A percentile compares a stretch with the other conserved stretches of the same genome.
Evolutionary conservation across 2,888 invertebrate species (phyloP).

Genomic region (Laothoe populi): DNA sequence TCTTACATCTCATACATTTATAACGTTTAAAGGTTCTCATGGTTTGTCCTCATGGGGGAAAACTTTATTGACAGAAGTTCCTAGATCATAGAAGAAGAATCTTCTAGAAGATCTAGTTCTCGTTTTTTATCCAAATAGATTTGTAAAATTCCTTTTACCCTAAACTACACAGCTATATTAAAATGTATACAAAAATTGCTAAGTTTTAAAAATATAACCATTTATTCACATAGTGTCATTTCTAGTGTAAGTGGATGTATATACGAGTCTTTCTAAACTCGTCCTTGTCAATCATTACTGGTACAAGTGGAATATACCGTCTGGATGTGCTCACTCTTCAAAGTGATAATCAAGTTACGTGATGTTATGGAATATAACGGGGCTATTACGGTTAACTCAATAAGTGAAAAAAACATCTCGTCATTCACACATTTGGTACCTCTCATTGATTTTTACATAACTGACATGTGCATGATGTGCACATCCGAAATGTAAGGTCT

Average conservation of each 20-base stretch:
- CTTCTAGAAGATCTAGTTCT: too few relatives aligned
- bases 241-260: not conserved
- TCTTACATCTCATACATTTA: too few relatives aligned
- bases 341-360: not conserved
- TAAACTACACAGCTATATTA: too few relatives aligned
- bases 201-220: too few relatives aligned
- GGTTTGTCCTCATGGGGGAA: too few relatives aligned
- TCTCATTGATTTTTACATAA: not conserved
- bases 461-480: not conserved
- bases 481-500: not conserved
- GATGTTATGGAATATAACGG: constrained; percentile 1
- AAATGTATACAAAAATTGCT: too few relatives aligned
- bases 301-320: not conserved
- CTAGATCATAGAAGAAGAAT: too few relatives aligned
- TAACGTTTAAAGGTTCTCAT: too few relatives aligned
- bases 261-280: not conserved
- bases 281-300: not conserved
- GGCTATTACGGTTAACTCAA: not conserved
- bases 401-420: not conserved
- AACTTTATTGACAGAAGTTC: too few relatives aligned
- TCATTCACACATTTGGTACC: not conserved
- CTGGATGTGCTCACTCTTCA: not conserved
- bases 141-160: too few relatives aligned
- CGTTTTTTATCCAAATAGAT: too few relatives aligned
- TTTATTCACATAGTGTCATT: too few relatives aligned